Evolutionary conservation across 2,888 invertebrate species (phyloP).

Genomic region (Athalia circularis): DNA sequence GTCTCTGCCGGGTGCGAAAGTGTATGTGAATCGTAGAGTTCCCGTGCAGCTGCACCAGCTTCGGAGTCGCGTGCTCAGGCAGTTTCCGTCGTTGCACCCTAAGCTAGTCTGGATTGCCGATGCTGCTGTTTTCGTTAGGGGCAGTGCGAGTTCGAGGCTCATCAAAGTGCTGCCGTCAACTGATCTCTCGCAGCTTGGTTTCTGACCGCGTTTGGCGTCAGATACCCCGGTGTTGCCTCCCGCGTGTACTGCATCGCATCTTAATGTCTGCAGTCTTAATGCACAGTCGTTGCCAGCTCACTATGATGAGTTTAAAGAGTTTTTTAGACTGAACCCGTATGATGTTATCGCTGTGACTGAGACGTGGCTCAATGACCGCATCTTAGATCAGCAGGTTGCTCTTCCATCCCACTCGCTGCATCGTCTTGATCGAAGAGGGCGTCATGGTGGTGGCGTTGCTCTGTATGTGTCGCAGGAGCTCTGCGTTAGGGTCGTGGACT

Average conservation of each 20-base stretch:
- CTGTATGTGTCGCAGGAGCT: background rate
- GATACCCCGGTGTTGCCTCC: background rate
- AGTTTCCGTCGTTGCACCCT: background rate
- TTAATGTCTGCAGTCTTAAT: conserved; percentile 17
- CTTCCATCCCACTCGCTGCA: background rate
- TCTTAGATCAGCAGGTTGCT: conserved; percentile 1
- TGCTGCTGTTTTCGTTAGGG: background rate
- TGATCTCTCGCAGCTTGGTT: background rate
- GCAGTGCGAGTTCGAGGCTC: background rate
- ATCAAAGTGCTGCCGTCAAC: background rate
- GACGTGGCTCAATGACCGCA: conserved; percentile 20
- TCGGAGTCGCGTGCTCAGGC: background rate
- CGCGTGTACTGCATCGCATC: background rate
- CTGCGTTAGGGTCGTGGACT: background rate
- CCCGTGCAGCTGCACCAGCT: background rate
- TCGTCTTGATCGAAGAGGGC: conserved; percentile 13
- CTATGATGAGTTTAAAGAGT: conserved; percentile 13
- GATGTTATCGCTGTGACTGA: conserved; percentile 11
- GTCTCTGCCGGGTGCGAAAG: background rate
- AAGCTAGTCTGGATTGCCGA: background rate
- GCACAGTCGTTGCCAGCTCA: conserved; percentile 17
- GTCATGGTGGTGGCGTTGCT: conserved; percentile 23
- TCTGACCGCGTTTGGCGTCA: background rate
- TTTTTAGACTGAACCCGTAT: conserved; percentile 16
- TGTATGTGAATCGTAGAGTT: background rate